Conservation (phyloP, 2,113 vertebrate genomes). For the Neofelis nebulosa region DNA sequence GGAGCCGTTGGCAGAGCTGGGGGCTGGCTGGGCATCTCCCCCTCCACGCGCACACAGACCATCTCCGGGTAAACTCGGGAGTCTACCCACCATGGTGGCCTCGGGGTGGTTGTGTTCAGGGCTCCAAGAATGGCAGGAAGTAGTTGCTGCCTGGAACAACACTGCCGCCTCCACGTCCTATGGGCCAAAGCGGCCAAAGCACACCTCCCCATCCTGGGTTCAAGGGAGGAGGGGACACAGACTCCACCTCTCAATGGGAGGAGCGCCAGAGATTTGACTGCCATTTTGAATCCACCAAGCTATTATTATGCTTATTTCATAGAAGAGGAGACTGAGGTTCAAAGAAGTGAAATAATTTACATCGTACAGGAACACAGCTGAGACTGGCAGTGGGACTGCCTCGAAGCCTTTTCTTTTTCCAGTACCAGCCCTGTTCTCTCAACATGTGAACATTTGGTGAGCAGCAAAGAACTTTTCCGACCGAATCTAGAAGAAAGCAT, state of each 20-base stretch:
- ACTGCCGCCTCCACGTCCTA: background rate
- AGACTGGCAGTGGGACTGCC: background rate
- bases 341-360: background rate
- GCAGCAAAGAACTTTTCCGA: slow-evolving; percentile 15
- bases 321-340: background rate
- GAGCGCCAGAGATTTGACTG: background rate
- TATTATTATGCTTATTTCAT: background rate
- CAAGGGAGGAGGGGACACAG: background rate
- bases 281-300: background rate
- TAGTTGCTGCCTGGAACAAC: no score
- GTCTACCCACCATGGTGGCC: no score
- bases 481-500: background rate
- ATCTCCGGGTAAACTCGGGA: accelerated
- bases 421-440: background rate
- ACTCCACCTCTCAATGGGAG: background rate
- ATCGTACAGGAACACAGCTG: background rate
- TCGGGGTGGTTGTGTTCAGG: accelerated
- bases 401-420: background rate
- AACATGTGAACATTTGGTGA: background rate
- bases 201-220: no score
- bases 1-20: no score
- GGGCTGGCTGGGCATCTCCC: background rate
- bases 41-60: background rate
- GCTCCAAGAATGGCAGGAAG: background rate
- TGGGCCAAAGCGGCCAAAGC: background rate